These are phyloP conservation scores for Epinephelus malabaricus DNA, from an alignment of 2,797 vertebrate species.

Conservation along the genomic window DNA sequence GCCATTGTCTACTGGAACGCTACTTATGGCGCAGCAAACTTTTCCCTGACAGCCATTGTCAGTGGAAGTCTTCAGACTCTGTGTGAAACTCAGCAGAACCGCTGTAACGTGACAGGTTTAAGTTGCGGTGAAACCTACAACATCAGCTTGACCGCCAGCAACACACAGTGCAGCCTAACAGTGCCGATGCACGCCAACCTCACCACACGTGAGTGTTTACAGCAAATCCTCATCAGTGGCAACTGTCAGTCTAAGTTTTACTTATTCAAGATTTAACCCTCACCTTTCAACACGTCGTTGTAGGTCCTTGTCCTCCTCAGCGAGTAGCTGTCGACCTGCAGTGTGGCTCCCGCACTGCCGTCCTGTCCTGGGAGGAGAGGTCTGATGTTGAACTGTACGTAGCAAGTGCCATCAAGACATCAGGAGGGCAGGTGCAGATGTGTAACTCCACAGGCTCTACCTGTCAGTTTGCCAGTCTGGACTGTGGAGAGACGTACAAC, in stretches of 20 bases:
- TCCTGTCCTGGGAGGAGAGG: conserved; percentile 70
- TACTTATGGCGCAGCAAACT: conserved; percentile 57
- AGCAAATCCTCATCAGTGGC: background rate
- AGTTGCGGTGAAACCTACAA: conserved; percentile 77
- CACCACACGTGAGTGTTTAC: conserved; percentile 71
- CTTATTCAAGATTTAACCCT: background rate
- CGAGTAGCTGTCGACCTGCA: conserved; percentile 53
- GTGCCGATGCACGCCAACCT: conserved; percentile 44
- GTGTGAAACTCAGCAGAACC: conserved; percentile 68
- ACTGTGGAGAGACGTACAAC: conserved; percentile 79
- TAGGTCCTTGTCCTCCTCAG: conserved; percentile 80
- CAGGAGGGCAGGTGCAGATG: conserved; percentile 33
- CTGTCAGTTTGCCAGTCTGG: conserved; percentile 71
- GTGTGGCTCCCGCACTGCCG: conserved; percentile 67
- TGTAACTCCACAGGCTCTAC: conserved; percentile 68
- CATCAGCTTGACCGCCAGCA: conserved; percentile 70
- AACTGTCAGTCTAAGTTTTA: background rate
- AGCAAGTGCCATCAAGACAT: conserved; percentile 49
- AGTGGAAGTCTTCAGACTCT: conserved; percentile 61
- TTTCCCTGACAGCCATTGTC: conserved; percentile 68
- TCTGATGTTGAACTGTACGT: conserved; percentile 69
- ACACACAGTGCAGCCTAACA: conserved; percentile 69
- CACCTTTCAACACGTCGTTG: background rate
- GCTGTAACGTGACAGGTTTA: conserved; percentile 71
- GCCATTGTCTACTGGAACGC: conserved; percentile 74